Evolutionary conservation across 92 coral and sea anemone species (phyloP).

Genomic region (Umimayanthus chanpuru): DNA sequence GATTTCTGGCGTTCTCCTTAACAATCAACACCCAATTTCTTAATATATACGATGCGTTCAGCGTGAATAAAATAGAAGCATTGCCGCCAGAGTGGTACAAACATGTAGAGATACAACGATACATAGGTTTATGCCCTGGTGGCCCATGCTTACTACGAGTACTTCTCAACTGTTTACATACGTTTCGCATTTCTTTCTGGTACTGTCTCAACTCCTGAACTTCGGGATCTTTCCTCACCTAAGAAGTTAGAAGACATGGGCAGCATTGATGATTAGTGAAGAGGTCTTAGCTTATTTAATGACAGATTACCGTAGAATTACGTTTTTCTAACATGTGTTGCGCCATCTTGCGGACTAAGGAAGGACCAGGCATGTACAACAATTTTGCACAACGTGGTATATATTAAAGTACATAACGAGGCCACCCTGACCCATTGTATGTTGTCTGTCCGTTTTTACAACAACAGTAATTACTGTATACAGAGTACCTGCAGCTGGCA

Average conservation of each 20-base stretch:
- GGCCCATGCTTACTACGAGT: not conserved
- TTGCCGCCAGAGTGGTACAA: not conserved
- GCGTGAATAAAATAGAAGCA: not conserved
- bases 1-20: too few species aligned
- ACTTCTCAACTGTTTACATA: constrained; percentile 42
- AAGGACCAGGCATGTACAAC: too few species aligned
- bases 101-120: not conserved
- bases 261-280: not conserved
- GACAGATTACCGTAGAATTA: too few species aligned
- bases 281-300: not conserved
- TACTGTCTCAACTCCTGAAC: constrained; percentile 94
- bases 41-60: not conserved
- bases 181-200: constrained; percentile 95
- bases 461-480: too few species aligned
- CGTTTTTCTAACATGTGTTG: too few species aligned
- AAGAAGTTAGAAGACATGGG: not conserved
- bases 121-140: not conserved
- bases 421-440: too few species aligned
- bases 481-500: too few species aligned
- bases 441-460: too few species aligned
- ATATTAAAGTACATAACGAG: too few species aligned
- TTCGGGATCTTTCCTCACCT: constrained; percentile 90
- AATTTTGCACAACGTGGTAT: too few species aligned
- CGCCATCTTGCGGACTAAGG: too few species aligned
- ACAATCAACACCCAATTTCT: not conserved